phyloP scores from a whole-genome alignment of 1,140 invertebrate genomes.

The Halesus radiatus region DNA sequence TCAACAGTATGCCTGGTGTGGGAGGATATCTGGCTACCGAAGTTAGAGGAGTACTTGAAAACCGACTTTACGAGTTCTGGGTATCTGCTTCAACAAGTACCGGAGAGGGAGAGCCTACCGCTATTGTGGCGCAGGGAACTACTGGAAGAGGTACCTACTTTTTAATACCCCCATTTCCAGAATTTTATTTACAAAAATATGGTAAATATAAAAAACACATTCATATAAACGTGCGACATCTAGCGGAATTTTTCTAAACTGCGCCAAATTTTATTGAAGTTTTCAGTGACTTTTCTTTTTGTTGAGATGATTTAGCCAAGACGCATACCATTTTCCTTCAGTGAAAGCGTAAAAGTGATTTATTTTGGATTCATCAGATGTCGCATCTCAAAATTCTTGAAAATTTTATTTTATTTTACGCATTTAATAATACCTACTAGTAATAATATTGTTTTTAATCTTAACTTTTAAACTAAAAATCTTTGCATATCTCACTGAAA shows the following conservation, averaged over 20 bases:
- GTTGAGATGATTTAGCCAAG: too few species aligned
- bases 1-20: conserved; percentile 13
- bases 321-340: too few species aligned
- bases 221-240: conserved; percentile 55
- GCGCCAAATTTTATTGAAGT: too few species aligned
- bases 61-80: conserved; percentile 87
- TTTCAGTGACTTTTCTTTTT: too few species aligned
- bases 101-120: conserved; percentile 82
- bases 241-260: conserved; percentile 40
- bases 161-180: not conserved
- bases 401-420: too few species aligned
- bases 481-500: too few species aligned
- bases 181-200: not conserved
- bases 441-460: too few species aligned
- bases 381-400: too few species aligned
- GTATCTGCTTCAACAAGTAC: conserved; percentile 84
- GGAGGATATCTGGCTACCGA: conserved; percentile 67
- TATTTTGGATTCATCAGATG: too few species aligned
- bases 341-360: too few species aligned
- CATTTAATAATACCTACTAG: too few species aligned
- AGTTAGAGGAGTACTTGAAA: conserved; percentile 76
- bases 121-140: conserved; percentile 78
- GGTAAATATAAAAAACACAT: conserved; percentile 39
- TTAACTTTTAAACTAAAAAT: too few species aligned
- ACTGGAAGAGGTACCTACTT: conserved; percentile 73